phyloP scores from a whole-genome alignment of 2,797 vertebrate species.

The Sebastes aleutianus region DNA sequence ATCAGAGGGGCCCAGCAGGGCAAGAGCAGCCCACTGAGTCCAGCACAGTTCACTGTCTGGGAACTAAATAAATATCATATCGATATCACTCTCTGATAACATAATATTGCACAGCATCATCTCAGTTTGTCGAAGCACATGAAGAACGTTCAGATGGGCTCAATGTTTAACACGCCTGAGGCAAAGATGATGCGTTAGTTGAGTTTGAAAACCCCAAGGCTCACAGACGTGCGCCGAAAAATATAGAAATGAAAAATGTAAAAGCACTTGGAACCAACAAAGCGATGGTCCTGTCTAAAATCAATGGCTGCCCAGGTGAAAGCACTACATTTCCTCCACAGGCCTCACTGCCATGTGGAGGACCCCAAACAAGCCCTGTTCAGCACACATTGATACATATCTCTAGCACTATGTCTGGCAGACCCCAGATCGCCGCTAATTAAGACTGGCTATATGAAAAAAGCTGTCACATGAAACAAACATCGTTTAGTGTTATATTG shows the following conservation, averaged over 20 bases:
- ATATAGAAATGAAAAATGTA: neutral
- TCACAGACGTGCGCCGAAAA: conserved; percentile 14
- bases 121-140: conserved; percentile 51
- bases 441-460: conserved; percentile 32
- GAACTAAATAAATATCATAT: conserved; percentile 7
- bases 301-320: conserved; percentile 38
- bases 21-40: conserved; percentile 62
- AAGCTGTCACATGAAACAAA: conserved; percentile 48
- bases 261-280: conserved; percentile 57
- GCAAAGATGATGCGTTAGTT: conserved; percentile 1
- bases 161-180: conserved; percentile 15
- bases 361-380: conserved; percentile 34
- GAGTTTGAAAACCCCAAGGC: conserved; percentile 8
- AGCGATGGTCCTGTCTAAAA: conserved; percentile 41
- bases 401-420: conserved; percentile 57
- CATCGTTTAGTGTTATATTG: conserved; percentile 67
- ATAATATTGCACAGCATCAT: conserved; percentile 64
- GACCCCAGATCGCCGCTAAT: conserved; percentile 2
- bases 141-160: conserved; percentile 37
- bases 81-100: conserved; percentile 15
- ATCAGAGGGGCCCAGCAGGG: conserved; percentile 62
- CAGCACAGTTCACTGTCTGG: neutral
- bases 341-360: conserved; percentile 27
- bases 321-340: conserved; percentile 40
- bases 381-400: conserved; percentile 69